Evolutionary conservation across 1,140 invertebrate species (phyloP).

Genomic region (Cotesia glomerata): DNA sequence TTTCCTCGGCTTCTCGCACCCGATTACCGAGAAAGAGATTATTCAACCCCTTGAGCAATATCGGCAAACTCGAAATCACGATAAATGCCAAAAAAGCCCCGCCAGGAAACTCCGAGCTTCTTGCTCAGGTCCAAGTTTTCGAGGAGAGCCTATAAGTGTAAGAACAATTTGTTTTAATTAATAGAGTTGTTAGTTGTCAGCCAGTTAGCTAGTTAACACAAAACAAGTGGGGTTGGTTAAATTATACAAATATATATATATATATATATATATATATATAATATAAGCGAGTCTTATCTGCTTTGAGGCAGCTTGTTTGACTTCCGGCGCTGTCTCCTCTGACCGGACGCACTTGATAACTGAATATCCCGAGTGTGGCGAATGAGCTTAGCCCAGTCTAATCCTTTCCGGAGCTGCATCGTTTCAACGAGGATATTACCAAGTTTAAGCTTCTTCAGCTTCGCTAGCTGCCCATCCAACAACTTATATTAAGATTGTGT

Average conservation of each 20-base stretch:
- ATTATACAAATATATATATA: no score
- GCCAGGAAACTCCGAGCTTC: no score
- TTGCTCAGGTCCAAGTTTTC: no score
- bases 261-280: not conserved
- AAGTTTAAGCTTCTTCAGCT: conserved; percentile 22
- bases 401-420: conserved; percentile 50
- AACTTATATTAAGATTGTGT: not conserved
- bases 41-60: conserved; percentile 8
- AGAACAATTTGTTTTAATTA: no score
- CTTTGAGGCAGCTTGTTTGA: conserved; percentile 54
- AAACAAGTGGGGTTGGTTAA: conserved; percentile 7
- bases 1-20: conserved; percentile 28
- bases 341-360: conserved; percentile 59
- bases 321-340: conserved; percentile 55
- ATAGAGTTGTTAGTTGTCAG: no score
- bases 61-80: not conserved
- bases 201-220: not conserved
- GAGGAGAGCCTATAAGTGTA: no score
- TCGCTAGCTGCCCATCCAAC: not conserved
- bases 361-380: conserved; percentile 41
- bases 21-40: conserved; percentile 28
- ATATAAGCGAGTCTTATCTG: conserved; percentile 47
- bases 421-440: conserved; percentile 31
- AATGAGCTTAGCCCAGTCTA: conserved; percentile 47
- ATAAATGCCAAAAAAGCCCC: not conserved